Evolutionary conservation across 1,140 invertebrate genomes (phyloP), one percentile per base, ranked within the genome.

Genomic region (Oreohelix idahoensis): DNA sequence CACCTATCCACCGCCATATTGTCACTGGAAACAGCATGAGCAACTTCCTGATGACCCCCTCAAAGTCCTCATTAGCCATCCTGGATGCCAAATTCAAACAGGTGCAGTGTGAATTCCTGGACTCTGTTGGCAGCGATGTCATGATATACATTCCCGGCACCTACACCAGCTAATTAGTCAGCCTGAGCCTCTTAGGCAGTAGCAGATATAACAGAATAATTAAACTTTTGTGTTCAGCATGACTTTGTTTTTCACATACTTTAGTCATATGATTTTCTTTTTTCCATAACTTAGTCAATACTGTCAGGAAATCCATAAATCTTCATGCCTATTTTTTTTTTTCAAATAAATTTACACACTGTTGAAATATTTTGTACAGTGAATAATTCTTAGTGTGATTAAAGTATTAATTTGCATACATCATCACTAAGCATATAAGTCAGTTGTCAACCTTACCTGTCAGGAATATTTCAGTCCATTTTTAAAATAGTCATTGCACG

Each of bases 41-140:
- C 70, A 94, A 95, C 86, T 96, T 95, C 91, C 94, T 96, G 93
- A 95, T 96, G 79, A 95, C 95, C 38, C 95, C 96, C 1, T 95
- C 95, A 51, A 95, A 94, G 86, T 94, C 96, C 83, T 95, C 95
- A 10, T 92, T 96, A n/a, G 95, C 96, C 88, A 95, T 96, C 63
- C 92, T 96, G 70, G 96, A 96, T 88, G 95, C 95, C 0, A 94
- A 95, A 87, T 95, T 95, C 49, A 93, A 95, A 86, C 96, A 95
- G 23, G 95, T 96, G 75, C 96, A 96, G 90, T 96, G 96, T 92
- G 95, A 96, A 91, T 91, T 88, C 66, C 51, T 58, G 20, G 77
- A 83, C 20, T 39, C 77, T 38, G 53, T 66, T 15, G 75, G 66
- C 51, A 83, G 84, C 63, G 29, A 81, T 2, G 84, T 83, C 29